Evolutionary conservation across 1,140 invertebrate species (phyloP).

Genomic region (Formica exsecta): DNA sequence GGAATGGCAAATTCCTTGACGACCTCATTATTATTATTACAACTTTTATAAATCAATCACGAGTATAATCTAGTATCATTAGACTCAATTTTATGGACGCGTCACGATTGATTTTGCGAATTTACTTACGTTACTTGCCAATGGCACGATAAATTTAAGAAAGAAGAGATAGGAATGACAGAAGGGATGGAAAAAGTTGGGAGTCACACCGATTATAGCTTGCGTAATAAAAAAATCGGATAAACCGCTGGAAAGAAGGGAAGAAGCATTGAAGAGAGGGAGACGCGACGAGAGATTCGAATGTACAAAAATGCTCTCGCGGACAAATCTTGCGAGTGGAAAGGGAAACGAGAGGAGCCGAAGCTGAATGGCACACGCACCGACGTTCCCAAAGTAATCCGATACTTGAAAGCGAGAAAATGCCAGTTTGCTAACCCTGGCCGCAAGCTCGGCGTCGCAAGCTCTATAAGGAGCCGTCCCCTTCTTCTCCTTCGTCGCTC

Average conservation of each 20-base stretch:
- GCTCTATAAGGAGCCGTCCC: slow-evolving; percentile 86
- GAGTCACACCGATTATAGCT: background rate
- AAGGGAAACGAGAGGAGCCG: slow-evolving; percentile 66
- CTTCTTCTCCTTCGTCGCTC: slow-evolving; percentile 80
- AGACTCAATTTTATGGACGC: background rate
- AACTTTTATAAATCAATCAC: background rate
- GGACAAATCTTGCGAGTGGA: slow-evolving; percentile 59
- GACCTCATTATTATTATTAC: background rate
- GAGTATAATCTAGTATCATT: background rate
- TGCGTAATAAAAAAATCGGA: background rate
- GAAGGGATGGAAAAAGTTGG: slow-evolving; percentile 15
- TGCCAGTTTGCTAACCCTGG: slow-evolving; percentile 83
- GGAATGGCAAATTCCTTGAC: no score
- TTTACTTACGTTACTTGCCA: background rate
- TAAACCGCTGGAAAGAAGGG: background rate
- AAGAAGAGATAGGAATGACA: background rate
- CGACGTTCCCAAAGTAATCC: slow-evolving; percentile 79
- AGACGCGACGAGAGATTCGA: background rate
- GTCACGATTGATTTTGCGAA: background rate
- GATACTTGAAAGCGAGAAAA: slow-evolving; percentile 80
- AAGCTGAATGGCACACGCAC: slow-evolving; percentile 73
- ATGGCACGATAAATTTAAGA: background rate
- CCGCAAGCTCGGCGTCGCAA: slow-evolving; percentile 80
- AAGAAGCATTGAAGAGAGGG: background rate
- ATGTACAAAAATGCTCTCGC: slow-evolving; percentile 58